Conservation (phyloP, 2,888 invertebrate species). For the Mamestra brassicae region DNA sequence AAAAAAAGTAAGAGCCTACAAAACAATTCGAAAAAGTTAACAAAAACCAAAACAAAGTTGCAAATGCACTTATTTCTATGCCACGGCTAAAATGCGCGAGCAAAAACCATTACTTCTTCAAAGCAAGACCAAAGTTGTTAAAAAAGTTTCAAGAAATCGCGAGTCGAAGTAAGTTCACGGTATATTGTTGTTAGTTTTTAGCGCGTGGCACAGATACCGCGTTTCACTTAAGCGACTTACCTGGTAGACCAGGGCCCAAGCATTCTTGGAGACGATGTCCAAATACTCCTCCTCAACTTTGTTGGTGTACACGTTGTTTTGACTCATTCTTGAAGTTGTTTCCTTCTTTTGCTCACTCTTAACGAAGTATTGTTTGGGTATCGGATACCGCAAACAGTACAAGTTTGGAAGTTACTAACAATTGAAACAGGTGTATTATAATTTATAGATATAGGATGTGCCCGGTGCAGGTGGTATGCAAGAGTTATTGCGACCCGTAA, state of each 20-base stretch:
- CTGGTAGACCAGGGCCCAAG: slow-evolving; percentile 94
- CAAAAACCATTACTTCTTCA: slow-evolving; percentile 11
- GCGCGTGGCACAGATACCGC: slow-evolving; percentile 79
- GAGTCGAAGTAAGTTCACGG: slow-evolving; percentile 23
- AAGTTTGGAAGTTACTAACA: slow-evolving; percentile 56
- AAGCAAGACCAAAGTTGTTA: background rate
- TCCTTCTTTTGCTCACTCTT: slow-evolving; percentile 55
- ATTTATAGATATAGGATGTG: slow-evolving; percentile 22
- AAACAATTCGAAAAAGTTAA: background rate
- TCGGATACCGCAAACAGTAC: slow-evolving; percentile 56
- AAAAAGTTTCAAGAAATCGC: slow-evolving; percentile 40
- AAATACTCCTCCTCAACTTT: slow-evolving; percentile 93
- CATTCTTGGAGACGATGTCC: slow-evolving; percentile 93
- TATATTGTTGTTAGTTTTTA: slow-evolving; percentile 62
- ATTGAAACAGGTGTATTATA: slow-evolving; percentile 22
- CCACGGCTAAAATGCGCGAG: slow-evolving; percentile 47
- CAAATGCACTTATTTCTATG: slow-evolving; percentile 46
- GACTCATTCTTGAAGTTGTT: slow-evolving; percentile 60
- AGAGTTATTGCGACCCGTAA: slow-evolving; percentile 37
- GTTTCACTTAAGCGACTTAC: slow-evolving; percentile 85
- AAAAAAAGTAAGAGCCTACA: background rate
- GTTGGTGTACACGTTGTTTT: slow-evolving; percentile 70
- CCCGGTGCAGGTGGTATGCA: slow-evolving; percentile 31
- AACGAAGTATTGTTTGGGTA: slow-evolving; percentile 65
- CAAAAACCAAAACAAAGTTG: slow-evolving; percentile 25